These are phyloP conservation scores for Polypedilum pembai DNA, from an alignment of 1,140 invertebrate genomes.

Conservation along the genomic window DNA sequence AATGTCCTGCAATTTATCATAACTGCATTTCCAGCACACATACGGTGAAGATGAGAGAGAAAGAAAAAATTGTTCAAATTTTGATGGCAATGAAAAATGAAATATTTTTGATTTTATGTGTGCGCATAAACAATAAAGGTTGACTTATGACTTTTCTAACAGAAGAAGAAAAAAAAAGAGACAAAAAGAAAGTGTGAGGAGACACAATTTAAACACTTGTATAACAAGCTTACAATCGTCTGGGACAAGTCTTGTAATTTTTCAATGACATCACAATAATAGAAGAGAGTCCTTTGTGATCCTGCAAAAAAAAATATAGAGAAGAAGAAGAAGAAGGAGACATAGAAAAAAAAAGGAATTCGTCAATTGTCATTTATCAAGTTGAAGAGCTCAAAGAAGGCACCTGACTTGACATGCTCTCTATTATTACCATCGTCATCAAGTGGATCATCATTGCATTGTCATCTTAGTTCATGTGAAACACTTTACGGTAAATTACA, in stretches of 20 bases:
- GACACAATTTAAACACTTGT: slow-evolving; percentile 26
- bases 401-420: slow-evolving; percentile 14
- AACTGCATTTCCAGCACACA: neutral
- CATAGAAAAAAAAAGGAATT: slow-evolving; percentile 1
- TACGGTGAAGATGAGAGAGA: neutral
- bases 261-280: neutral
- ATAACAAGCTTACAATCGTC: neutral
- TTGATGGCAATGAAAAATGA: neutral
- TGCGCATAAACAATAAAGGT: neutral
- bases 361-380: slow-evolving; percentile 27
- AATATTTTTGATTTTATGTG: neutral
- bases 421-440: neutral
- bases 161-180: neutral
- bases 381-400: neutral
- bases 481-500: slow-evolving; percentile 21
- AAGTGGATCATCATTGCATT: slow-evolving; percentile 23
- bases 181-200: neutral
- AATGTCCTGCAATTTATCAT: slow-evolving; percentile 6
- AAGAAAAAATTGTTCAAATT: neutral
- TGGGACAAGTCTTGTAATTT: slow-evolving; percentile 20
- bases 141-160: neutral
- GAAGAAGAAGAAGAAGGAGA: neutral
- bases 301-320: neutral
- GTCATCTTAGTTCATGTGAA: slow-evolving; percentile 16
- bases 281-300: neutral